Conservation (phyloP, 2,797 vertebrate genomes). For the Enteromius afrohamiltoni region DNA sequence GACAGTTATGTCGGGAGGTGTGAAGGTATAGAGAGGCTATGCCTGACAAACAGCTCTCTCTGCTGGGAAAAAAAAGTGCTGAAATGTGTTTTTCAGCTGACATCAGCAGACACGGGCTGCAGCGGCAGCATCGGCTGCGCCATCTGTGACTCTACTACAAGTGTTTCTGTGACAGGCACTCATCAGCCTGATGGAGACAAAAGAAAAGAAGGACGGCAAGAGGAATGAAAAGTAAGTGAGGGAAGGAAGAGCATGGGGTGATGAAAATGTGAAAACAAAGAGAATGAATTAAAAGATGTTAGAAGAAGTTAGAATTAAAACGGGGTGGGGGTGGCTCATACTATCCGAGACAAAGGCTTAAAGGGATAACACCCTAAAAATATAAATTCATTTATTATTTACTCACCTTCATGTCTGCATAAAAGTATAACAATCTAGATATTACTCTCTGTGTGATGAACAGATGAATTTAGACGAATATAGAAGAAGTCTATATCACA, state of each 20-base stretch:
- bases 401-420: not conserved
- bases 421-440: not conserved
- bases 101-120: conserved; percentile 95
- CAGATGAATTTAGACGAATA: not conserved
- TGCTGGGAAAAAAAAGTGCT: conserved; percentile 86
- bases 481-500: not conserved
- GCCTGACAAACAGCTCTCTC: conserved; percentile 82
- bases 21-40: conserved; percentile 57
- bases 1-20: conserved; percentile 56
- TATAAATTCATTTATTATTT: not conserved
- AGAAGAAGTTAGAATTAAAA: not conserved
- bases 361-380: not conserved
- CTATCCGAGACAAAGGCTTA: conserved; percentile 2
- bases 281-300: not conserved
- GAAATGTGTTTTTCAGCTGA: conserved; percentile 96
- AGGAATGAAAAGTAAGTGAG: conserved; percentile 80
- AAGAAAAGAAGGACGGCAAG: conserved; percentile 70
- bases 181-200: conserved; percentile 63
- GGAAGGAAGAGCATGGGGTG: conserved; percentile 20
- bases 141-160: conserved; percentile 93
- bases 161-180: conserved; percentile 73
- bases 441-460: not conserved
- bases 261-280: not conserved
- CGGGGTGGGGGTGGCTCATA: not conserved
- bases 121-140: conserved; percentile 86